A percentile compares a stretch with the other conserved stretches of the same genome.
Conservation (phyloP, 2,888 invertebrate species). For the Meta bourneti region DNA sequence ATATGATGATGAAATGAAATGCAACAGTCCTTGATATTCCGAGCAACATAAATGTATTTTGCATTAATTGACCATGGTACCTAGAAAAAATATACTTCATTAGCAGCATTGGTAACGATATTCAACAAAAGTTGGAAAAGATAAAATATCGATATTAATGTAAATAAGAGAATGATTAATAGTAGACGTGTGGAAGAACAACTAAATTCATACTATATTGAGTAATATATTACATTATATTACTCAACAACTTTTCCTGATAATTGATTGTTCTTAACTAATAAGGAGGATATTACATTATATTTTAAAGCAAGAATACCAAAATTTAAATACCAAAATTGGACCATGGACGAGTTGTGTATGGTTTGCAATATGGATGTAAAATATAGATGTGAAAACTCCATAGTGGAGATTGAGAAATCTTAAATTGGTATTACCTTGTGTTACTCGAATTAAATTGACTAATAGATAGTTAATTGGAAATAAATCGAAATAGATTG, state of each 20-base stretch:
- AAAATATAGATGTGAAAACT: no score
- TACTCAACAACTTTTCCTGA: not conserved
- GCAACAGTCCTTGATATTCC: constrained; percentile 82
- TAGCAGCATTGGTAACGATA: not conserved
- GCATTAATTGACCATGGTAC: constrained; percentile 75
- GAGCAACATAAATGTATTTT: constrained; percentile 81
- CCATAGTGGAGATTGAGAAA: no score
- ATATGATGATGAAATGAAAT: constrained; percentile 79
- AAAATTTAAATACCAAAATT: no score
- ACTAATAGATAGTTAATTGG: no score
- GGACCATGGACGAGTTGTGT: no score
- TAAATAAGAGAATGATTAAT: not conserved
- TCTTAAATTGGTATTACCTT: no score
- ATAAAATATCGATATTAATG: not conserved
- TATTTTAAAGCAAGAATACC: no score
- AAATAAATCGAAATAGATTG: no score
- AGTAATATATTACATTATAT: no score
- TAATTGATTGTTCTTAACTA: not conserved
- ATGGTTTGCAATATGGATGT: no score
- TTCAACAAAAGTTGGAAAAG: not conserved
- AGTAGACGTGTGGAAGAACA: not conserved
- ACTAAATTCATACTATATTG: not conserved
- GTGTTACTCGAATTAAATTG: no score
- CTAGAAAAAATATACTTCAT: constrained; percentile 33
- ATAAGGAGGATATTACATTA: no score